Conservation (phyloP, 2,888 invertebrate genomes). For the Alloplasta piceator region DNA sequence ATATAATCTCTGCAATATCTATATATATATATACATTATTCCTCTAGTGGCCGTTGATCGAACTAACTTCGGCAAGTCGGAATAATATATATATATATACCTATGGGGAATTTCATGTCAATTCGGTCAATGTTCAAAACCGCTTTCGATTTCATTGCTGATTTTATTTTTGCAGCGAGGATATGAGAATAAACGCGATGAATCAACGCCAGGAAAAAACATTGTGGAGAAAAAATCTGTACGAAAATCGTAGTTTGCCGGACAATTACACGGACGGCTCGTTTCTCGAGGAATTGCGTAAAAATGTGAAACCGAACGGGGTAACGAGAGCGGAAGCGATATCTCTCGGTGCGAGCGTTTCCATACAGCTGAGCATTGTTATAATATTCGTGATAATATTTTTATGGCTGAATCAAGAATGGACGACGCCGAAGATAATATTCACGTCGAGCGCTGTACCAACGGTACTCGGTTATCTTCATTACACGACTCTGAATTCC, state of each 20-base stretch:
- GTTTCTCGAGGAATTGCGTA: constrained; percentile 93
- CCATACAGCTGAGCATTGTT: constrained; percentile 91
- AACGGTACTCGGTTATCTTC: constrained; percentile 87
- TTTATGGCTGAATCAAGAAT: constrained; percentile 89
- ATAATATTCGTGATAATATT: constrained; percentile 90
- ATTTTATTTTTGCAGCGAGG: too few species aligned
- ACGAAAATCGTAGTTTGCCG: constrained; percentile 93
- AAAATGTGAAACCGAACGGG: constrained; percentile 91
- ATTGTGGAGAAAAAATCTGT: constrained; percentile 94
- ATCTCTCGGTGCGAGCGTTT: constrained; percentile 90
- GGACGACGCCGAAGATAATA: constrained; percentile 87
- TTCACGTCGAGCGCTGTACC: constrained; percentile 85
- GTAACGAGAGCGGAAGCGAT: constrained; percentile 89
- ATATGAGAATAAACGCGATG: too few species aligned
- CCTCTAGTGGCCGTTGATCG: too few species aligned
- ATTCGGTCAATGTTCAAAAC: too few species aligned
- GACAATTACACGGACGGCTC: constrained; percentile 96
- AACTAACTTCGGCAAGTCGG: too few species aligned
- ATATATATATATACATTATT: too few species aligned
- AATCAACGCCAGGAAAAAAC: too few species aligned
- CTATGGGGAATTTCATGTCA: too few species aligned
- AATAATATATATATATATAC: too few species aligned
- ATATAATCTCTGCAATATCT: too few species aligned
- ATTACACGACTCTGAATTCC: constrained; percentile 83
- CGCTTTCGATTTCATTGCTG: too few species aligned